phyloP scores from a whole-genome alignment of 2,113 vertebrate genomes.

The Daphoenositta chrysoptera region DNA sequence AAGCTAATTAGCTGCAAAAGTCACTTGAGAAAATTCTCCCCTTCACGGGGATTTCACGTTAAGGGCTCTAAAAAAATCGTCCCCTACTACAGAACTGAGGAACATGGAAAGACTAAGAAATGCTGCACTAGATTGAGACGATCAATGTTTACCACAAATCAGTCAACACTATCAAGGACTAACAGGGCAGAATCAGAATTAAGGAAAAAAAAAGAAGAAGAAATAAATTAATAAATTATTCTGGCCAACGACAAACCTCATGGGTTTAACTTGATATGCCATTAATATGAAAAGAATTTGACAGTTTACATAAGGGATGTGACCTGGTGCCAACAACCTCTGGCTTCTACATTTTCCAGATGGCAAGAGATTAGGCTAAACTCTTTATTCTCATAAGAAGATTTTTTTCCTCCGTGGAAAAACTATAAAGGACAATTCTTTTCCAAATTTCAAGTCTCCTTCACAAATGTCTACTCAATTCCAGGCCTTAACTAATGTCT shows the following conservation, averaged over 20 bases:
- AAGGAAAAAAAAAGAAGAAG: not conserved
- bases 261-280: conserved; percentile 76
- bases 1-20: conserved; percentile 41
- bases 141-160: not conserved
- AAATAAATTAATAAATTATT: conserved; percentile 69
- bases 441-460: conserved; percentile 77
- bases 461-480: conserved; percentile 82
- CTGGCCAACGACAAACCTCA: conserved; percentile 55
- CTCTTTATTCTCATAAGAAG: conserved; percentile 79
- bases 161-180: not conserved
- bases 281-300: conserved; percentile 85
- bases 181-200: not conserved
- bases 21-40: conserved; percentile 19
- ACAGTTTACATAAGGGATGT: conserved; percentile 87
- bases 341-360: conserved; percentile 84
- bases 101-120: conserved; percentile 36
- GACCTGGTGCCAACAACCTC: conserved; percentile 80
- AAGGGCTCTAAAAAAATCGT: not conserved
- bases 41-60: conserved; percentile 5
- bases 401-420: conserved; percentile 75
- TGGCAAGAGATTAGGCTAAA: conserved; percentile 79
- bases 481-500: conserved; percentile 75
- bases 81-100: not conserved
- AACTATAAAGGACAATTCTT: conserved; percentile 78
- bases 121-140: conserved; percentile 29